Conservation (phyloP, 1,140 invertebrate species). For the Pseudomyrmex flavicornis region DNA sequence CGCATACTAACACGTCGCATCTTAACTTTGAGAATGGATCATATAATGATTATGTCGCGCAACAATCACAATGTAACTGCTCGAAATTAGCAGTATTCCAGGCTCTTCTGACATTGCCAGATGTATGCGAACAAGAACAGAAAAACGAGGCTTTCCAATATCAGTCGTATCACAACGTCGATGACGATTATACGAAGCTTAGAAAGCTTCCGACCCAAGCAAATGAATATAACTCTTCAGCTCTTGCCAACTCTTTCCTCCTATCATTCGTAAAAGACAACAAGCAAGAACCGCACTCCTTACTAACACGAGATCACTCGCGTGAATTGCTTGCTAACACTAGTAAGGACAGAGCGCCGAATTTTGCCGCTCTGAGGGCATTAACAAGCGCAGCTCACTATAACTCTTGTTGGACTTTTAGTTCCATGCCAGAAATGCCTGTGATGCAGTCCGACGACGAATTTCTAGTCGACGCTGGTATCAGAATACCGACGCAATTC, state of each 20-base stretch:
- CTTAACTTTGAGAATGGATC: slow-evolving; percentile 64
- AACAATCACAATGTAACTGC: slow-evolving; percentile 72
- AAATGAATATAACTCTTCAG: slow-evolving; percentile 55
- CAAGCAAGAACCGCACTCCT: slow-evolving; percentile 71
- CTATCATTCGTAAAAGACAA: slow-evolving; percentile 69
- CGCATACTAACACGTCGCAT: slow-evolving; percentile 60
- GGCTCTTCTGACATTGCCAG: slow-evolving; percentile 56
- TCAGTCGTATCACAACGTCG: slow-evolving; percentile 46
- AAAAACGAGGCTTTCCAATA: slow-evolving; percentile 35
- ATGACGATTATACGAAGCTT: slow-evolving; percentile 44
- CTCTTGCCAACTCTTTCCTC: slow-evolving; percentile 56
- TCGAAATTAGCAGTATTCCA: slow-evolving; percentile 71
- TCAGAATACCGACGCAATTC: slow-evolving; percentile 83
- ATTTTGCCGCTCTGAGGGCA: slow-evolving; percentile 65
- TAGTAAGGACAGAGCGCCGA: slow-evolving; percentile 67
- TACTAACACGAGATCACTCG: slow-evolving; percentile 72
- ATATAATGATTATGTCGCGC: slow-evolving; percentile 72
- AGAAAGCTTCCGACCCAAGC: slow-evolving; percentile 40
- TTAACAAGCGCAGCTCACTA: slow-evolving; percentile 75
- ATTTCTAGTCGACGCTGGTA: slow-evolving; percentile 85
- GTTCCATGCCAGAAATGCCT: slow-evolving; percentile 82
- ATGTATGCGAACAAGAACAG: slow-evolving; percentile 63
- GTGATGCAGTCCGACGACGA: slow-evolving; percentile 82
- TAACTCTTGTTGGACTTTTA: slow-evolving; percentile 83
- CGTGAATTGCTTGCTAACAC: slow-evolving; percentile 67